Base-by-base conservation (phyloP, 2,888 invertebrate genomes). In the Drosophila prostipennis region DNA sequence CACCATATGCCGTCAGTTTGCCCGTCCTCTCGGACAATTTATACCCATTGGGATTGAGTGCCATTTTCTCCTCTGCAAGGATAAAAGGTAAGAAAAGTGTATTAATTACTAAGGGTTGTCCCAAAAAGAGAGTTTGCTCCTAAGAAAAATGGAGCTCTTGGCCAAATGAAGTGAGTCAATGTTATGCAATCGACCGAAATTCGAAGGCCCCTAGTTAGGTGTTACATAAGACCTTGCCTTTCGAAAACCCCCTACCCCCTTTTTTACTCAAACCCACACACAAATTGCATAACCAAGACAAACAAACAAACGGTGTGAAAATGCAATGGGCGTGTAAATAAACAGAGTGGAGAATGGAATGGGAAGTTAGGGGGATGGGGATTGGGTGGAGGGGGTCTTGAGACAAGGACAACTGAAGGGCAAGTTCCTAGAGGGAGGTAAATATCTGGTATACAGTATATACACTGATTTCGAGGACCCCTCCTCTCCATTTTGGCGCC, bases 11-110 rank as follows among this genome's bases (percentile, higher is more conserved):
- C 49, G 92, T 92, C 52, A 92, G 89, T 78, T 90, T 91, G 49
- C 89, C 92, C 76, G 92, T 92, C 90, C 90, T 91, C 45, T 92
- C 92, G 88, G 92, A 92, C 89, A 92, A 89, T 82, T 92, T 92
- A 73, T 92, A 92, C 78, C 90, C 90, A 61, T 91, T 91, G 64
- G 92, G 92, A 90, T 92, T 92, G 51, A 91, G 78, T 79, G 92
- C 91, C 92, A 92, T 92, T 91, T 92, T 92, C 91, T 92, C 92
- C 91, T 92, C 92, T 92, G 90, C 36, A 91, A 91, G 11, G n/a
- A 74, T 8, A 46, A 55, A 67, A 71, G 40, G 55, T 57, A 51
- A 42, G 6, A 71, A 36, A 39, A 49, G 10, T 1, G 10, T 39
- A 16, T 32, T 7, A 13, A 60, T 29, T 29, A 26, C 23, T 52